Evolutionary conservation across 2,113 vertebrate species (phyloP), one percentile per base, ranked within the genome.

Genomic region (Ophthalmolycus amberensis): DNA sequence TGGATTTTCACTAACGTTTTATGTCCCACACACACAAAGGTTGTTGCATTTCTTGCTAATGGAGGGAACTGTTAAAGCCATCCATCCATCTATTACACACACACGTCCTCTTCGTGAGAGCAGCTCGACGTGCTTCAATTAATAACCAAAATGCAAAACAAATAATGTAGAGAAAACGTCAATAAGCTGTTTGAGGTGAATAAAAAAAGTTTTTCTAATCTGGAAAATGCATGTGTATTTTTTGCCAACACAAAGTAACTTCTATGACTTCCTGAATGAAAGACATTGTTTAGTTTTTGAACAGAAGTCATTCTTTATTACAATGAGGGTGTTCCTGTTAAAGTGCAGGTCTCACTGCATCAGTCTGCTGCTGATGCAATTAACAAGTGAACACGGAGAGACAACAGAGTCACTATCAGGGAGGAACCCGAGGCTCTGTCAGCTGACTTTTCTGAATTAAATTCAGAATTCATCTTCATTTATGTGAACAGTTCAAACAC

Each of bases 341-440:
- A 11, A 20, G 68, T 3, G 73, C 15, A 9, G n/a, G 44, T 83
- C 71, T 83, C 77, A 2, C 68, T 46, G 50, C 70, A 46, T 46
- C 34, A 4, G 18, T 76, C 46, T 66, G 80, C 56, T 44, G 72
- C 79, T 32, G 72, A 70, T 18, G 72, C 69, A 92, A 84, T 89
- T 71, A 92, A 56, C 76, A 74, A 71, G 6, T 2, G 11, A 75
- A 42, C 46, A 66, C 71, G 14, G 79, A 75, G 80, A 75, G 75
- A 73, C 70, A 79, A 82, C 37, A 44, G 42, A 76, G 62, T 67
- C 77, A 25, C 15, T 14, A 9, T 68, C 8, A 38, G 59, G 54
- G 25, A 29, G 25, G 60, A 83, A 62, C 10, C 65, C 69, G 44
- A 60, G 29, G 29, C 54, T 64, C 0, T 60, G 32, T 69, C n/a